Evolutionary conservation across 2,888 invertebrate genomes (phyloP).

Genomic region (Cosmia pyralina): DNA sequence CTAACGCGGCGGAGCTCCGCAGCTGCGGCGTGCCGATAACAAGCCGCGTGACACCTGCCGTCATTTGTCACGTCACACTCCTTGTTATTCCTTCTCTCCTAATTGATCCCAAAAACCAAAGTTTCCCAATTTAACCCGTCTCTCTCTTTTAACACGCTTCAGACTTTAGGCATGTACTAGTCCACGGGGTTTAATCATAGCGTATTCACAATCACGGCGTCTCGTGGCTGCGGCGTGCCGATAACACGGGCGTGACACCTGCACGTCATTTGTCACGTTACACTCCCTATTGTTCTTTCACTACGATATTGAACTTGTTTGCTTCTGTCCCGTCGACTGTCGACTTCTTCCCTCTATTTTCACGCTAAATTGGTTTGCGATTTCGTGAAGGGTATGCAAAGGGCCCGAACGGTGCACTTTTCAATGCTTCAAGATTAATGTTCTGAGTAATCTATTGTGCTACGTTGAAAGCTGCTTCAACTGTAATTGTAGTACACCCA

Average conservation of each 20-base stretch:
- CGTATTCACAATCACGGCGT: constrained; percentile 64
- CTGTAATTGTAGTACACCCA: constrained; percentile 60
- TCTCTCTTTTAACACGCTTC: constrained; percentile 37
- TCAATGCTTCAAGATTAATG: constrained; percentile 68
- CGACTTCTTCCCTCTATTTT: constrained; percentile 73
- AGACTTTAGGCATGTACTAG: constrained; percentile 35
- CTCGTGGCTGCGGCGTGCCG: constrained; percentile 72
- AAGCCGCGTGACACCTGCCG: constrained; percentile 55
- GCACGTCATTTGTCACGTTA: constrained; percentile 87
- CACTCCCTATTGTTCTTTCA: constrained; percentile 76
- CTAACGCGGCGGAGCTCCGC: constrained; percentile 40
- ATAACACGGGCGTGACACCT: constrained; percentile 82
- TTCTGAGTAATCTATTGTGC: constrained; percentile 65
- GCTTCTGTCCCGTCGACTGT: constrained; percentile 74
- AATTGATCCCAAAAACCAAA: constrained; percentile 55
- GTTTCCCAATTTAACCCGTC: constrained; percentile 53
- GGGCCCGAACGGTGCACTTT: constrained; percentile 63
- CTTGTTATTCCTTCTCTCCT: constrained; percentile 50
- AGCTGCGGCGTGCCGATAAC: constrained; percentile 71
- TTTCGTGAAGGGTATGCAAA: constrained; percentile 72
- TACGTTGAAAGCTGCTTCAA: constrained; percentile 58
- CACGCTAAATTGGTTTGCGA: constrained; percentile 79
- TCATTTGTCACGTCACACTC: constrained; percentile 57
- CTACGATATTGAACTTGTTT: constrained; percentile 78
- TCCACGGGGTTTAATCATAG: constrained; percentile 56